Base-by-base conservation (phyloP, 2,113 vertebrate genomes). In the Petroica traversi region DNA sequence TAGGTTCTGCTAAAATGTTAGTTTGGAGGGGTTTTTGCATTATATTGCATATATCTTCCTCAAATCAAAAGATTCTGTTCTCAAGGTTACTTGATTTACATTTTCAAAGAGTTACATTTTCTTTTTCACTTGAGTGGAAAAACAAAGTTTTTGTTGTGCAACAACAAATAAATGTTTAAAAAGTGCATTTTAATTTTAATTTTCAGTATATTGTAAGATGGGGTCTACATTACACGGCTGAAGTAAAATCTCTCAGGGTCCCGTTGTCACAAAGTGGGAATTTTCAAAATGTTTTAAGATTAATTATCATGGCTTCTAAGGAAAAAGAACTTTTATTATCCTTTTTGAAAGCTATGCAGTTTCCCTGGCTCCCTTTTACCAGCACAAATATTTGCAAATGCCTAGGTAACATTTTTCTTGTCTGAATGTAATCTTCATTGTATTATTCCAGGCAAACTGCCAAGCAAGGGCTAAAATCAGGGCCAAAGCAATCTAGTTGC, bases 51-150 rank as follows among this genome's bases (percentile, higher is more conserved):
- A 83, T 33, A 84, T 96, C 66, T 96, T 97, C 95, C 88, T 89
- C 83, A 87, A 96, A 92, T 90, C 76, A 96, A 96, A 97, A 93
- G 67, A 93, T 93, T 97, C 78, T 82, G 24, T 89, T 82, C 90
- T 94, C 93, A 89, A 97, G 83, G 77, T 97, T 93, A 93, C 93
- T 95, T 89, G 71, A 95, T 87, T 93, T 25, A 43, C 49, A 64
- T 94, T 96, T 97, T 96, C 72, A 88, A 93, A 89, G 63, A 85
- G 74, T 87, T 94, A 71, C 34, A 49, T 26, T 93, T 95, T 64
- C 83, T 93, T 94, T 92, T 41, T 87, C 55, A 34, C 62, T 93
- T 91, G 81, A 95, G 73, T 38, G 54, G 80, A 82, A 75, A 88
- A 91, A 73, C 8, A n/a, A 45, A 84, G 33, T 83, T 67, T 31